These are phyloP conservation scores for Acrocyrtus sp. DNA, from an alignment of 2,888 invertebrate species.

Conservation along the genomic window DNA sequence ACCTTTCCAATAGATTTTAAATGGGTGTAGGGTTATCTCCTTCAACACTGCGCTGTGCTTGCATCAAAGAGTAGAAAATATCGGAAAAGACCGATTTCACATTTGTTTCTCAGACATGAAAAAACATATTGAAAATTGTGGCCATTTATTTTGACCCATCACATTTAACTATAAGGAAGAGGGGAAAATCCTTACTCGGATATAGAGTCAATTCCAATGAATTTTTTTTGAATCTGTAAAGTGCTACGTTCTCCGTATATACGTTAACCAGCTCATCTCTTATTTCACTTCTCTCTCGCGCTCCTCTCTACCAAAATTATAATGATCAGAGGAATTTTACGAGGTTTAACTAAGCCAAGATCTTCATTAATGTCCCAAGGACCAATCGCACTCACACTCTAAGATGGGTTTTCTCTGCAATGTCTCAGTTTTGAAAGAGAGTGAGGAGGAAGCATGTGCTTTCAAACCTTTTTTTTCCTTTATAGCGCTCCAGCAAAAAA, in stretches of 20 bases:
- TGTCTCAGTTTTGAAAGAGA: too few relatives aligned
- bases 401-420: too few relatives aligned
- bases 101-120: slow-evolving; percentile 9
- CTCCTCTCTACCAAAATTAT: slow-evolving; percentile 6
- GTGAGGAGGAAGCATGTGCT: slow-evolving; percentile 2
- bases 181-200: too few relatives aligned
- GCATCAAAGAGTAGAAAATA: too few relatives aligned
- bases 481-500: neutral
- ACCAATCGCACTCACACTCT: too few relatives aligned
- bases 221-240: too few relatives aligned
- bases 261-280: too few relatives aligned
- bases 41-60: too few relatives aligned
- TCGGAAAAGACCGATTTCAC: slow-evolving; percentile 41
- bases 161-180: too few relatives aligned
- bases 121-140: slow-evolving; percentile 25
- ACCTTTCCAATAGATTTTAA: slow-evolving; percentile 35
- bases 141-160: slow-evolving; percentile 36
- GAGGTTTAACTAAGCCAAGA: neutral
- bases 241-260: too few relatives aligned
- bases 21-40: too few relatives aligned
- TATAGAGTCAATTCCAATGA: too few relatives aligned
- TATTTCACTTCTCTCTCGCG: neutral
- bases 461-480: neutral
- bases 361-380: neutral
- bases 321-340: slow-evolving; percentile 16